Conservation (phyloP, 2,888 invertebrate genomes). For the Zaprionus bogoriensis region DNA sequence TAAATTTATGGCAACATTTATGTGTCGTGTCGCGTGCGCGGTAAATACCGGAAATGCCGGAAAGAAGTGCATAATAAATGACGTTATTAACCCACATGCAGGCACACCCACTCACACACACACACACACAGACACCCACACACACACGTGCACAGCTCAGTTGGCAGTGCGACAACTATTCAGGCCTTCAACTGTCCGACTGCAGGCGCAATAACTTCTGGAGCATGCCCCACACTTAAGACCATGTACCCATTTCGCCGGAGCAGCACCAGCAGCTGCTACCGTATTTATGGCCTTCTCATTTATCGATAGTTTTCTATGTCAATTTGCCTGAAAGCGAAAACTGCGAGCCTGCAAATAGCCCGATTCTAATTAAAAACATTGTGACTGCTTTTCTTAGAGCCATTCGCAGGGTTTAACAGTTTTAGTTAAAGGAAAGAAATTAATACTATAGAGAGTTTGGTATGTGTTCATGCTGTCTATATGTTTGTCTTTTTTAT, state of each 20-base stretch:
- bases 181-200: constrained; percentile 42
- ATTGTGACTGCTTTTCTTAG: not conserved
- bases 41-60: constrained; percentile 78
- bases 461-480: no score
- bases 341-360: no score
- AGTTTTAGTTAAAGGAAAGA: no score
- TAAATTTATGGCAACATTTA: constrained; percentile 78
- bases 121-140: not conserved
- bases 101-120: constrained; percentile 16
- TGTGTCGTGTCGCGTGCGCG: constrained; percentile 80
- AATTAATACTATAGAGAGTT: no score
- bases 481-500: no score
- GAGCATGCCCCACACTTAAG: not conserved
- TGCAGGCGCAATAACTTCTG: constrained; percentile 20
- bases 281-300: not conserved
- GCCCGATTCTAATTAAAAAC: not conserved
- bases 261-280: not conserved
- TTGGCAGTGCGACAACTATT: constrained; percentile 38
- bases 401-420: no score
- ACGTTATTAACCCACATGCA: constrained; percentile 77
- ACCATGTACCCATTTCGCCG: not conserved
- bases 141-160: not conserved
- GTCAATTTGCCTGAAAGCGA: no score
- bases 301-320: not conserved
- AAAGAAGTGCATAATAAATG: constrained; percentile 78